phyloP scores from a whole-genome alignment of 1,140 invertebrate species.

The Papilio polytes region DNA sequence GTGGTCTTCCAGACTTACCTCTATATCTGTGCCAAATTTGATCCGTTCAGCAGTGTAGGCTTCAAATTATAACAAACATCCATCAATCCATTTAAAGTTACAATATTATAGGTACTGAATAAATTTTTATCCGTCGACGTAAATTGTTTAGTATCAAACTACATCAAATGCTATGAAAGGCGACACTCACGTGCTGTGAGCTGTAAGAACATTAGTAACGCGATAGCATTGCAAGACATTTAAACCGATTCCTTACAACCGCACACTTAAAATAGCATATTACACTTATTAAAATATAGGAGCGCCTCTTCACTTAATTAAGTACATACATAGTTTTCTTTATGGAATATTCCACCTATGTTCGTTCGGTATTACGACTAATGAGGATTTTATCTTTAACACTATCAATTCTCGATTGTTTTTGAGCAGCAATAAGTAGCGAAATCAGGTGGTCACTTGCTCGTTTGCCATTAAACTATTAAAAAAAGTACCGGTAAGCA shows the following conservation, averaged over 20 bases:
- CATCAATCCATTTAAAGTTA: background rate
- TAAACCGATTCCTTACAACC: constrained; percentile 38
- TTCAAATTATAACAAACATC: no score
- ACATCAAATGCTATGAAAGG: constrained; percentile 6
- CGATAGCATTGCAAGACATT: constrained; percentile 39
- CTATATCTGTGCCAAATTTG: no score
- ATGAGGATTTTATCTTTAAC: no score
- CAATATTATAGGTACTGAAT: background rate
- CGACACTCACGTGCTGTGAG: constrained; percentile 13
- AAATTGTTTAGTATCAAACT: background rate
- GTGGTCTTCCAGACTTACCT: no score
- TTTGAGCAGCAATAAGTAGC: no score
- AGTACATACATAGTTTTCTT: background rate
- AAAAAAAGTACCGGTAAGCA: no score
- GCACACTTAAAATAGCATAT: constrained; percentile 34
- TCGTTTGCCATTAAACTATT: no score
- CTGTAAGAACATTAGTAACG: constrained; percentile 33
- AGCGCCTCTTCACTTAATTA: background rate
- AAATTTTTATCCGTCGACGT: background rate
- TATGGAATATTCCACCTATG: no score
- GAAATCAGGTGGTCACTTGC: no score
- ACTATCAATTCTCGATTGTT: no score
- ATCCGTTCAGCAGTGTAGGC: no score
- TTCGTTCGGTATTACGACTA: no score
- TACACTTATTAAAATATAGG: constrained; percentile 18